Evolutionary conservation across 1,140 invertebrate species (phyloP), one percentile per base, ranked within the genome.

Genomic region (Zelostemma sp.): DNA sequence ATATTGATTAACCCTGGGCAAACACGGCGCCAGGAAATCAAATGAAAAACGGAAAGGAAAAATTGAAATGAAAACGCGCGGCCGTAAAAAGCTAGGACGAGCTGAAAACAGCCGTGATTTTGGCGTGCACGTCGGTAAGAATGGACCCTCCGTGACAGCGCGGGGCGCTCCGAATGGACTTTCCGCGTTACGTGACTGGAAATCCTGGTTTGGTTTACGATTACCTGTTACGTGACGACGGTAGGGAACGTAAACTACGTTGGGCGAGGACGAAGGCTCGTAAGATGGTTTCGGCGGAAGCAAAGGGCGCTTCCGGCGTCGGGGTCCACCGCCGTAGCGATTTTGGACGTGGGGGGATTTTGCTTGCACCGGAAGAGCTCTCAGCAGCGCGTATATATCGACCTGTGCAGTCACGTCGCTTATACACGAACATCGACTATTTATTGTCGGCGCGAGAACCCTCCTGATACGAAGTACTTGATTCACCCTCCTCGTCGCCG

Each of bases 211-310:
- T 28, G 68, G 75, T 77, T 79, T 76, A 77, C 76, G 79, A 76
- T 79, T 79, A 80, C 75, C 67, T 68, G 73, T 79, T 78, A 80
- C 72, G 77, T 76, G n/a, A n/a, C n/a, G 77, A 80, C 72, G 59
- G 54, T 62, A 61, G 53, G 53, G n/a, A 25, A 14, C 17, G 49
- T 50, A 48, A 63, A 66, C 40, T 65, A 46, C 28, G 31, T 62
- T 25, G 21, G 21, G 21, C 21, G 21, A 25, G 21, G 21, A 40
- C 48, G 57, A n/a, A n/a, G n/a, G n/a, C n/a, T n/a, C n/a, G n/a
- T n/a, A n/a, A 67, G 69, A 72, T 72, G 69, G 68, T 68, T 67
- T 65, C 67, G 64, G 60, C 57, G 64, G 69, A 67, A 72, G 64
- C 63, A 51, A 67, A 67, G 66, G 64, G 3, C 63, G 59, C 47